Base-by-base conservation (phyloP, 2,888 invertebrate genomes). In the Cheilosia urbana region DNA sequence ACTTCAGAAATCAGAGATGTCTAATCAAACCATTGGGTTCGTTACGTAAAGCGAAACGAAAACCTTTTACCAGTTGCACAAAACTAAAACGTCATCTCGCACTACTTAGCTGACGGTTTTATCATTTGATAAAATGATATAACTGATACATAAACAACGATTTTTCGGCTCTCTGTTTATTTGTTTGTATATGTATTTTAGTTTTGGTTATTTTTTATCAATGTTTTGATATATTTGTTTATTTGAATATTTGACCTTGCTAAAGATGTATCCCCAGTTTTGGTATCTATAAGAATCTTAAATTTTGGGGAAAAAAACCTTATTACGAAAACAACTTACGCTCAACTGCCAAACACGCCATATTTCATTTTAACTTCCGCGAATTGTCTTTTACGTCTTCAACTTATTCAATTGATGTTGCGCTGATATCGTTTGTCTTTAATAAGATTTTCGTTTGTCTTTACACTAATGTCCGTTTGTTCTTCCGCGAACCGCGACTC, bases 111-210 rank as follows among this genome's bases (percentile, higher is more conserved):
- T 57, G 60, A 66, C n/a, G 34, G 21, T 73, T 73, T 78, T 72
- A 78, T 62, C 78, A 68, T 68, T 62, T 66, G 62, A 78, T 72
- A 55, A 75, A 58, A 55, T 66, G 51, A 49, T 66, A 66, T 37
- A 66, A 37, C 45, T 60, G 78, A 73, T 73, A 78, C 73, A 72
- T 62, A 57, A 63, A 76, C 47, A 66, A 68, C 37, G 45, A 49
- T 49, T 40, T 30, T 66, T 19, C 24, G 37, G 13, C 45, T 51
- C 45, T 51, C 17, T 55, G 7, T 40, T n/a, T 40, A 58, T 58
- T 34, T 34, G 40, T 65, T 53, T 34, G 60, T 45, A 34, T 76
- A n/a, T n/a, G n/a, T n/a, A n/a, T 21, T 42, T 62, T 57, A 63
- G 57, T 49, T 57, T 60, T 58, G 51, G 57, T 65, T 27, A 69